Conservation (phyloP, 2,113 vertebrate genomes). For the Brachyhypopomus gauderio region DNA sequence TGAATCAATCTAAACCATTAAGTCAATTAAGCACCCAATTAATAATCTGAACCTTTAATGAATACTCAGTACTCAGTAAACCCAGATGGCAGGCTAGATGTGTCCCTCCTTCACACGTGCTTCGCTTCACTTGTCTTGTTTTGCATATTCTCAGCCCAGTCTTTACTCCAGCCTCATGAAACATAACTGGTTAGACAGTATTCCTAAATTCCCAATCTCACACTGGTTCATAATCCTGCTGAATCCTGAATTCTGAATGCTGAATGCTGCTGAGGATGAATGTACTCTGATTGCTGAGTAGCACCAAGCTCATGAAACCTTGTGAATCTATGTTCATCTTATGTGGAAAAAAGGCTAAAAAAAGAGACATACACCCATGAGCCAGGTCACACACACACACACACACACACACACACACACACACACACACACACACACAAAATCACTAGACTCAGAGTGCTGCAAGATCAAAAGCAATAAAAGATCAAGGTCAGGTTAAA, state of each 20-base stretch:
- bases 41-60: slow-evolving; percentile 33
- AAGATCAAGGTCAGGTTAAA: slow-evolving; percentile 8
- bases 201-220: too few species aligned
- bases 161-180: neutral
- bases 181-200: too few species aligned
- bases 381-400: neutral
- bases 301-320: neutral
- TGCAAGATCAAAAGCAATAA: neutral
- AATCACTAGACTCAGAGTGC: neutral
- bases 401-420: neutral
- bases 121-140: too few species aligned
- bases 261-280: neutral
- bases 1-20: slow-evolving; percentile 29
- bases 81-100: neutral
- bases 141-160: too few species aligned
- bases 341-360: neutral
- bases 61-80: slow-evolving; percentile 7
- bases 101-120: neutral
- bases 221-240: neutral
- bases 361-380: neutral
- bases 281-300: slow-evolving; percentile 5
- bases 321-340: neutral
- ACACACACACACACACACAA: slow-evolving; percentile 5
- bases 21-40: slow-evolving; percentile 5
- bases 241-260: neutral